Percentiles rank a stretch among this genome's conserved stretches.
Evolutionary conservation across 2,797 vertebrate species (phyloP).

Genomic region (Rhyacichthys aspro): DNA sequence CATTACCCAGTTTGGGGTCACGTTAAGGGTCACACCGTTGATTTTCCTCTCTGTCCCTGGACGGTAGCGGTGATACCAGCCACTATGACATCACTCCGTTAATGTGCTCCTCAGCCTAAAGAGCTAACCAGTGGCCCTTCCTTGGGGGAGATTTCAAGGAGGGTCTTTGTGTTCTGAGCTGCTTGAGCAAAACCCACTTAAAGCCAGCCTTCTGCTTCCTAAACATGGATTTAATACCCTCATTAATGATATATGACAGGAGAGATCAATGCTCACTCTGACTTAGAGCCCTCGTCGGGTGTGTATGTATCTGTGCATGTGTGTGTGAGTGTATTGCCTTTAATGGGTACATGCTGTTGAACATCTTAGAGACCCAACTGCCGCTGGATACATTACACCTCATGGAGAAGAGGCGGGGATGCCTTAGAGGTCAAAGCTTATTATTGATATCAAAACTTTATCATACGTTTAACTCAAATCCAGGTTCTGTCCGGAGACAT

Average conservation of each 20-base stretch:
- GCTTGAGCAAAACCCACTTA: constrained; percentile 87
- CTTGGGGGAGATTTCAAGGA: constrained; percentile 82
- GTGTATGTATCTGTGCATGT: constrained; percentile 30
- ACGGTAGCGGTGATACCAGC: constrained; percentile 74
- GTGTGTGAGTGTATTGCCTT: constrained; percentile 70
- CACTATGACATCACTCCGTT: constrained; percentile 81
- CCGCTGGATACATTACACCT: constrained; percentile 85
- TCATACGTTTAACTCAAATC: background rate
- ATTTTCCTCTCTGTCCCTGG: constrained; percentile 62
- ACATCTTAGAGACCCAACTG: constrained; percentile 88
- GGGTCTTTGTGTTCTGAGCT: constrained; percentile 80
- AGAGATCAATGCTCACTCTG: constrained; percentile 91
- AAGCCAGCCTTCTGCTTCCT: constrained; percentile 90
- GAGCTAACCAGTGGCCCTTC: constrained; percentile 73
- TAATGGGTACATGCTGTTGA: constrained; percentile 96
- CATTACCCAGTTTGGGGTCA: constrained; percentile 42
- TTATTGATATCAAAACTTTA: constrained; percentile 29
- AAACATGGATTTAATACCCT: constrained; percentile 99
- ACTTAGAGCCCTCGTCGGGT: constrained; percentile 83
- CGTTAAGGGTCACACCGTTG: constrained; percentile 49
- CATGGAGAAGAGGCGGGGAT: constrained; percentile 47
- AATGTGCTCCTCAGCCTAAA: constrained; percentile 70
- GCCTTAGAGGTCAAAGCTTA: constrained; percentile 41
- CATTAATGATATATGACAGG: constrained; percentile 99
- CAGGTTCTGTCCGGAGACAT: background rate